phyloP scores from a whole-genome alignment of 2,888 invertebrate genomes.

The Pollenia griseotomentosa region DNA sequence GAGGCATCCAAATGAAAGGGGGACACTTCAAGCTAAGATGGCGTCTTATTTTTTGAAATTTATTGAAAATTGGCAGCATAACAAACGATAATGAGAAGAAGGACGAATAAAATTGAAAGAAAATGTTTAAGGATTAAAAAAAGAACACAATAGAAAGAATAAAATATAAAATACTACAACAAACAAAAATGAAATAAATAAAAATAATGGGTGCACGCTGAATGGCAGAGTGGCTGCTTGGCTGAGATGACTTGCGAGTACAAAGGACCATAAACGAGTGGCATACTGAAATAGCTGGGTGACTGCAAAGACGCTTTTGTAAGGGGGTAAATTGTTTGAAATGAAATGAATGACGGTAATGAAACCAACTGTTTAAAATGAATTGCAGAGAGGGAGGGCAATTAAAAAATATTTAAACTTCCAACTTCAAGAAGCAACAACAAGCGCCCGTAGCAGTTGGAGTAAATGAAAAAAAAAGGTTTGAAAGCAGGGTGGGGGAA shows the following conservation, averaged over 20 bases:
- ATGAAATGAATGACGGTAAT: slow-evolving; percentile 62
- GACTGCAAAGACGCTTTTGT: slow-evolving; percentile 6
- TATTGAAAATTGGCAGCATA: slow-evolving; percentile 76
- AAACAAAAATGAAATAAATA: slow-evolving; percentile 80
- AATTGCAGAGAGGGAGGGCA: slow-evolving; percentile 75
- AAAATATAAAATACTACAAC: slow-evolving; percentile 74
- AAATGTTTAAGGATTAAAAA: slow-evolving; percentile 68
- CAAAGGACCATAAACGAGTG: slow-evolving; percentile 28
- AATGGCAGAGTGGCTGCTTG: slow-evolving; percentile 30
- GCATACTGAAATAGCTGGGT: slow-evolving; percentile 2
- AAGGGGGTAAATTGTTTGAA: slow-evolving; percentile 61
- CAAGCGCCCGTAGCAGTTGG: slow-evolving; percentile 46
- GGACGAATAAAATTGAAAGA: slow-evolving; percentile 62
- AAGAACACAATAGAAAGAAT: slow-evolving; percentile 52
- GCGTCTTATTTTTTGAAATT: slow-evolving; percentile 73
- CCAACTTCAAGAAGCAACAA: slow-evolving; percentile 73
- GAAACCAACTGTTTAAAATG: slow-evolving; percentile 68
- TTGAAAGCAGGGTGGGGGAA: not conserved
- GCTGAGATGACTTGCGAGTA: slow-evolving; percentile 12
- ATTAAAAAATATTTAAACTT: slow-evolving; percentile 83
- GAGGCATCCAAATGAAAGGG: slow-evolving; percentile 20
- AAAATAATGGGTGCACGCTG: slow-evolving; percentile 77
- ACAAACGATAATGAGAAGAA: slow-evolving; percentile 70
- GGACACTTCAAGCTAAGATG: slow-evolving; percentile 56
- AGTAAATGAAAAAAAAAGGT: slow-evolving; percentile 50